These are phyloP conservation scores for Dendrolimus punctatus DNA, from an alignment of 1,140 invertebrate genomes.

Conservation along the genomic window DNA sequence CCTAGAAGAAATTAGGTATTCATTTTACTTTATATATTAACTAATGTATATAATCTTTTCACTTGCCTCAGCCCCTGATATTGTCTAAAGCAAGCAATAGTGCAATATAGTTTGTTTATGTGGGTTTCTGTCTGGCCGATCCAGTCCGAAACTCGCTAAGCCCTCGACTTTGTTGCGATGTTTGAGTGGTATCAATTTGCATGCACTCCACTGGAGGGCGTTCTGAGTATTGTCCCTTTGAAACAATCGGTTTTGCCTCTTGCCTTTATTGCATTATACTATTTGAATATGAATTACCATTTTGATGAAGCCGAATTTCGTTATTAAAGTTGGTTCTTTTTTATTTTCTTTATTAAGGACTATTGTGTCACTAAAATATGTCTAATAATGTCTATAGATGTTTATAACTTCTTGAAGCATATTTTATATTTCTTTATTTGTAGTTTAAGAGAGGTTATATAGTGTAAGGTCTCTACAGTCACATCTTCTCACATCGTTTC, in stretches of 20 bases:
- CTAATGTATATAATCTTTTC: too few species aligned
- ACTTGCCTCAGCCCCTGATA: too few species aligned
- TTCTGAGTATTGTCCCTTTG: constrained; percentile 52
- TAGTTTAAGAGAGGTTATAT: too few species aligned
- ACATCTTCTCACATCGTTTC: too few species aligned
- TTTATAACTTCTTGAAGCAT: too few species aligned
- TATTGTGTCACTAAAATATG: too few species aligned
- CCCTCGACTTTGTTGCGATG: constrained; percentile 40
- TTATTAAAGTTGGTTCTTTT: not conserved
- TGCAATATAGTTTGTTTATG: not conserved
- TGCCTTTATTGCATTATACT: constrained; percentile 12
- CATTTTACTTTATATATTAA: too few species aligned
- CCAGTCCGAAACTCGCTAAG: constrained; percentile 9
- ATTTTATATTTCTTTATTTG: too few species aligned
- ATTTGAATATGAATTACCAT: constrained; percentile 10
- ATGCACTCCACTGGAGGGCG: constrained; percentile 43
- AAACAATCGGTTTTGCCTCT: constrained; percentile 30
- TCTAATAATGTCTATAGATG: too few species aligned
- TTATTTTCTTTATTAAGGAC: not conserved
- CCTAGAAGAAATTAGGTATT: too few species aligned
- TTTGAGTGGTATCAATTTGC: constrained; percentile 59
- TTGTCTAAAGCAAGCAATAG: too few species aligned
- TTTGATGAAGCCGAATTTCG: not conserved
- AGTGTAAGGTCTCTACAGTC: too few species aligned
- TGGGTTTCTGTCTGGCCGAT: not conserved